phyloP scores from a whole-genome alignment of 2,113 vertebrate genomes.

The Neotoma lepida region DNA sequence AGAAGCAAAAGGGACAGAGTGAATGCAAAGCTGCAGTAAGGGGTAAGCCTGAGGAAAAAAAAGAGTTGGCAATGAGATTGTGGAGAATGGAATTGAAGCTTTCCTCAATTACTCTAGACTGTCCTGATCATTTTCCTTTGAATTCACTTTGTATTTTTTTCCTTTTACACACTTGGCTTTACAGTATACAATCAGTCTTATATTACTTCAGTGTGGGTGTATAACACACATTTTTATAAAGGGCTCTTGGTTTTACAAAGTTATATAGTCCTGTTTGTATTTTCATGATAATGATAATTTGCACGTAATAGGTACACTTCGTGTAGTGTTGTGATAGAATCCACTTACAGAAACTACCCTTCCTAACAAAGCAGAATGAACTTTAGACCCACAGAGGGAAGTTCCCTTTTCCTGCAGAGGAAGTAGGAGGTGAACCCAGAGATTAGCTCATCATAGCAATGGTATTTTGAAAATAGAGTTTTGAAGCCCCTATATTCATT shows the following conservation, averaged over 20 bases:
- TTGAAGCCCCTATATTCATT: neutral
- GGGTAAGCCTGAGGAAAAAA: neutral
- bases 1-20: neutral
- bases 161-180: neutral
- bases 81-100: neutral
- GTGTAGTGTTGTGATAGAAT: neutral
- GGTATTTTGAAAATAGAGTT: neutral
- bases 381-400: neutral
- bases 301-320: neutral
- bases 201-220: neutral
- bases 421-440: neutral
- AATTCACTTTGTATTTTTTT: neutral
- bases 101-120: neutral
- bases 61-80: neutral
- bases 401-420: neutral
- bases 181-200: neutral
- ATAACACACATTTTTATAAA: neutral
- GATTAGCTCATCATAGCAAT: neutral
- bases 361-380: slow-evolving; percentile 6
- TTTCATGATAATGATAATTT: slow-evolving; percentile 7
- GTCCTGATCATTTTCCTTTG: neutral
- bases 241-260: neutral
- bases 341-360: neutral
- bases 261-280: neutral
- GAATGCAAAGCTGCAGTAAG: neutral